Percentiles rank a stretch among this genome's conserved stretches.
These are phyloP conservation scores for Serrognathus titanus DNA, from an alignment of 2,888 invertebrate genomes.

Conservation along the genomic window DNA sequence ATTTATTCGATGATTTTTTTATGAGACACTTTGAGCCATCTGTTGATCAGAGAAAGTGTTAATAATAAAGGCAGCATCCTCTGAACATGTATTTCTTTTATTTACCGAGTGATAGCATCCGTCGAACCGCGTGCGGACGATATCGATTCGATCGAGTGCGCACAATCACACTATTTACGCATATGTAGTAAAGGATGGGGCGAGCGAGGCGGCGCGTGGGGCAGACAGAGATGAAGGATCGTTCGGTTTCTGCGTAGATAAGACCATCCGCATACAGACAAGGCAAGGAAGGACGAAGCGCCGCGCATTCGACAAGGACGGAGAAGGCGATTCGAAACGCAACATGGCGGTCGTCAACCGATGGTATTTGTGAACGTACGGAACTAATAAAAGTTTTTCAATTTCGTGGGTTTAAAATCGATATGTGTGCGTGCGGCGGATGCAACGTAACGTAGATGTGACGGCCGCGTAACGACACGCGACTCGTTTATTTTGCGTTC, in stretches of 20 bases:
- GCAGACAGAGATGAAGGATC: constrained; percentile 17
- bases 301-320: constrained; percentile 12
- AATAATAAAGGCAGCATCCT: no score
- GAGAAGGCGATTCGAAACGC: constrained; percentile 18
- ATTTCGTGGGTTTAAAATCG: constrained; percentile 2
- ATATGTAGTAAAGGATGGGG: constrained; percentile 23
- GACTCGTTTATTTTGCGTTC: constrained; percentile 2
- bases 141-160: constrained; percentile 25
- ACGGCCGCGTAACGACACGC: not conserved
- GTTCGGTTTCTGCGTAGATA: constrained; percentile 12
- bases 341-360: constrained; percentile 27
- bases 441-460: constrained; percentile 7
- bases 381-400: not conserved
- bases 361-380: constrained; percentile 13
- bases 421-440: not conserved
- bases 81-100: not conserved
- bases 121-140: not conserved
- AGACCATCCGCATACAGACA: constrained; percentile 17
- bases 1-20: no score
- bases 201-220: constrained; percentile 8
- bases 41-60: no score
- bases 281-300: not conserved
- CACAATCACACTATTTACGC: constrained; percentile 26
- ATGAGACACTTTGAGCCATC: no score
- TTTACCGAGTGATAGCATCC: not conserved